phyloP scores from a whole-genome alignment of 2,797 vertebrate genomes.

The Orestias chungarensis region DNA sequence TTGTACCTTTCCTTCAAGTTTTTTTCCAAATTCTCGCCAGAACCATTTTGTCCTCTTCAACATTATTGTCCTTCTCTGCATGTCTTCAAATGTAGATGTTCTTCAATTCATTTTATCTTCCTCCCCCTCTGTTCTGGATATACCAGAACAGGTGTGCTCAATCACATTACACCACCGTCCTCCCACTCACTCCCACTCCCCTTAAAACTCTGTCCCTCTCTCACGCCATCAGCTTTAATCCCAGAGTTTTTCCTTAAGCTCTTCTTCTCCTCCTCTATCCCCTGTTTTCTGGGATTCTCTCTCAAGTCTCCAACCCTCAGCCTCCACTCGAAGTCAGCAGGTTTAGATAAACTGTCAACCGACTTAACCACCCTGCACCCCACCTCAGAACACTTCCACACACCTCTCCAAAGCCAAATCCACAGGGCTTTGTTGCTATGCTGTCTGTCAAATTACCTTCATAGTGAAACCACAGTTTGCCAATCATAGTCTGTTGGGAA shows the following conservation, averaged over 20 bases:
- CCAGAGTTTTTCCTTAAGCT: slow-evolving; percentile 77
- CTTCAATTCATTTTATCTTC: slow-evolving; percentile 1
- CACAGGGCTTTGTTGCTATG: slow-evolving; percentile 39
- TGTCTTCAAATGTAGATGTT: neutral
- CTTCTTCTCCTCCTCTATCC: slow-evolving; percentile 69
- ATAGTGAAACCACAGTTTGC: slow-evolving; percentile 15
- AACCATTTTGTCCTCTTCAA: neutral
- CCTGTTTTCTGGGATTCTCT: slow-evolving; percentile 71
- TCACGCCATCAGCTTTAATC: slow-evolving; percentile 74
- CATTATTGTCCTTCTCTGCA: neutral
- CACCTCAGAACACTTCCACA: slow-evolving; percentile 29
- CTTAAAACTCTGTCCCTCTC: slow-evolving; percentile 49
- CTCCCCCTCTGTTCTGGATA: slow-evolving; percentile 26
- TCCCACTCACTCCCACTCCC: slow-evolving; percentile 71
- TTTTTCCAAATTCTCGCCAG: slow-evolving; percentile 1
- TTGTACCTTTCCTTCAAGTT: slow-evolving; percentile 27
- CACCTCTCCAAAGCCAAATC: slow-evolving; percentile 36
- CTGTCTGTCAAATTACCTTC: slow-evolving; percentile 50
- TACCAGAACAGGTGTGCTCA: slow-evolving; percentile 82
- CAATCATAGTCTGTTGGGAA: slow-evolving; percentile 1
- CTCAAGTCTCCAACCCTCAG: slow-evolving; percentile 67
- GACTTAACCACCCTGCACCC: slow-evolving; percentile 52
- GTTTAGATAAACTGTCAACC: slow-evolving; percentile 73
- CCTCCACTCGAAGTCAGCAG: slow-evolving; percentile 74
- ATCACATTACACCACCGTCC: slow-evolving; percentile 74